A percentile compares a stretch with the other conserved stretches of the same genome.
Evolutionary conservation across 2,888 invertebrate genomes (phyloP).

Genomic region (Drosophila paracracens): DNA sequence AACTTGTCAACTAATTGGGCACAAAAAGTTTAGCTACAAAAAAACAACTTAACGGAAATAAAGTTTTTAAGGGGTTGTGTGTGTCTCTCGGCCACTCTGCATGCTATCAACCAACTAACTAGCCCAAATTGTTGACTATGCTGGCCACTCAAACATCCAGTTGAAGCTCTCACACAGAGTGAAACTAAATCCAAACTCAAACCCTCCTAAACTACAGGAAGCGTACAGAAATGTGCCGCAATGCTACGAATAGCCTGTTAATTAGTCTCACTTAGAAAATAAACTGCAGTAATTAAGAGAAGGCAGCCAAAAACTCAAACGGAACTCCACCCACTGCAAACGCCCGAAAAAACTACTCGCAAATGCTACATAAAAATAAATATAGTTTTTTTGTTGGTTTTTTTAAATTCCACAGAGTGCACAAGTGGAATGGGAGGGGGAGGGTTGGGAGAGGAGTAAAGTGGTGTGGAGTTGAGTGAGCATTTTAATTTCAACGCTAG

Average conservation of each 20-base stretch:
- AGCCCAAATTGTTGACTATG: constrained; percentile 67
- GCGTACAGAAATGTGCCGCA: constrained; percentile 60
- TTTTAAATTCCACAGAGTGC: constrained; percentile 10
- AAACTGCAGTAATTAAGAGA: constrained; percentile 85
- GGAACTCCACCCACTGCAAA: constrained; percentile 44
- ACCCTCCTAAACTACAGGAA: constrained; percentile 1
- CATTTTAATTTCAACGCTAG: constrained; percentile 83
- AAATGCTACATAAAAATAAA: constrained; percentile 10
- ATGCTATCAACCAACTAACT: constrained; percentile 66
- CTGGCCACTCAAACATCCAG: constrained; percentile 45
- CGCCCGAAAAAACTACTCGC: constrained; percentile 47
- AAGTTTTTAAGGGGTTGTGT: constrained; percentile 32
- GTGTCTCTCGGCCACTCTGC: constrained; percentile 35
- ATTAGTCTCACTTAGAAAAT: constrained; percentile 85
- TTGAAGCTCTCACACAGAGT: constrained; percentile 10
- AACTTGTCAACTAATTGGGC: constrained; percentile 53
- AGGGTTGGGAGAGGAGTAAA: background rate
- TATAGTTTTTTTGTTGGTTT: background rate
- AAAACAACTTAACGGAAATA: constrained; percentile 13
- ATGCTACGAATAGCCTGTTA: constrained; percentile 82
- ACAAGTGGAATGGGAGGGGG: background rate
- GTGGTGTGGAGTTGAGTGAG: constrained; percentile 38
- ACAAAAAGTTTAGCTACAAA: constrained; percentile 21
- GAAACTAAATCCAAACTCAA: constrained; percentile 10
- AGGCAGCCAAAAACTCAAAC: constrained; percentile 51